Evolutionary conservation across 2,797 vertebrate genomes (phyloP), one percentile per base, ranked within the genome.

Genomic region (Megalops cyprinoides): DNA sequence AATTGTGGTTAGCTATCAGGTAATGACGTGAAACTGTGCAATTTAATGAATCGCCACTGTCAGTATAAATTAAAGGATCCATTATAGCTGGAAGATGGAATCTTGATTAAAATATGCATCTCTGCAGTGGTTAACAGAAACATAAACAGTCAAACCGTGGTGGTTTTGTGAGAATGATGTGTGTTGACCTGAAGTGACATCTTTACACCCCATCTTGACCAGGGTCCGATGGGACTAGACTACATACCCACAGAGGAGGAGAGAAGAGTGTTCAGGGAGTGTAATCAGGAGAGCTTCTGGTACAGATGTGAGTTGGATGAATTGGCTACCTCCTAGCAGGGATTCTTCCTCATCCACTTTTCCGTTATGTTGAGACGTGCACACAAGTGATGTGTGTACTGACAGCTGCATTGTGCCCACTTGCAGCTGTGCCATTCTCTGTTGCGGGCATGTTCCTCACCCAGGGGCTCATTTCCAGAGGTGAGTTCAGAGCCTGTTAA

Each of bases 191-290:
- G n/a, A 34, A 15, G 39, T 73, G 15, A 20, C 18, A 1, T 31
- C 28, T 51, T 67, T 12, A 23, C n/a, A 74, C 39, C n/a, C 9
- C 9, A 9, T 3, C 28, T 44, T 31, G 25, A 42, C 80, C 90
- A 96, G 96, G 85, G 79, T 42, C 86, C 86, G 0, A 0, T 95
- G 78, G 91, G 90, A n/a, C 53, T 84, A 49, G 86, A 91, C 62
- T 98, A 98, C 71, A 74, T 94, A 83, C 95, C 93, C 0, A 98
- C 97, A 23, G 96, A 97, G 1, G 97, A 97, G 8, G 97, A 99
- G 91, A 94, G 44, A 85, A 91, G 84, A 74, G 88, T 97, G 60
- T 93, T 98, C 0, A 91, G 48, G 81, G 96, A 99, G 85, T 99
- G 98, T 87, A 93, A 88, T 58, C 82, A 86, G 10, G 95, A 96